These are phyloP conservation scores for Plestiodon gilberti DNA, from an alignment of 2,113 vertebrate genomes.

Conservation along the genomic window DNA sequence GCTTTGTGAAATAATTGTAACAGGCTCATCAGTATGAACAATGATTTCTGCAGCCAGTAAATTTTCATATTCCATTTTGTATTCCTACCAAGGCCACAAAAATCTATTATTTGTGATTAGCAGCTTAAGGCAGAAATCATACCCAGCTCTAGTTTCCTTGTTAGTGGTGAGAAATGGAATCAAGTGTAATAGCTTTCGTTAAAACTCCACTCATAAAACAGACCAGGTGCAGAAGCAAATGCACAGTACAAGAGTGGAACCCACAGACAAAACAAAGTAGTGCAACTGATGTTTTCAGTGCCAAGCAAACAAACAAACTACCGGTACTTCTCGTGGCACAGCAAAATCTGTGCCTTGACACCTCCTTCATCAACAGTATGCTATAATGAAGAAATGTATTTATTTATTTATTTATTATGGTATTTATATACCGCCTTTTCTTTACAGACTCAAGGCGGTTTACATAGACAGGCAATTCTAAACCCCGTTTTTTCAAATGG, in stretches of 20 bases:
- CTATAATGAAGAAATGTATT: too few relatives aligned
- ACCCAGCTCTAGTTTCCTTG: neutral
- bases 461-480: too few relatives aligned
- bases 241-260: slow-evolving; percentile 30
- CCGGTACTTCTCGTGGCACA: too few relatives aligned
- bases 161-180: neutral
- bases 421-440: too few relatives aligned
- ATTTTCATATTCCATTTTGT: slow-evolving; percentile 11
- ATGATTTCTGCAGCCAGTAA: slow-evolving; percentile 28
- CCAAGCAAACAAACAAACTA: neutral
- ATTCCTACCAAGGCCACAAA: neutral
- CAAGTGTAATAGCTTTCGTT: neutral
- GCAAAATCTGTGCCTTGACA: too few relatives aligned
- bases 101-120: slow-evolving; percentile 2
- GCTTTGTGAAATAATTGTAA: slow-evolving; percentile 19
- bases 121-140: slow-evolving; percentile 17
- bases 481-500: too few relatives aligned
- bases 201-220: slow-evolving; percentile 15
- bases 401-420: too few relatives aligned
- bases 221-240: slow-evolving; percentile 16
- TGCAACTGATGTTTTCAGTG: slow-evolving; percentile 17
- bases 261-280: slow-evolving; percentile 39
- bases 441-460: too few relatives aligned
- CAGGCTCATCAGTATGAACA: neutral
- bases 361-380: too few relatives aligned